Conservation (phyloP, 2,888 invertebrate genomes). For the Leptothorax acervorum region DNA sequence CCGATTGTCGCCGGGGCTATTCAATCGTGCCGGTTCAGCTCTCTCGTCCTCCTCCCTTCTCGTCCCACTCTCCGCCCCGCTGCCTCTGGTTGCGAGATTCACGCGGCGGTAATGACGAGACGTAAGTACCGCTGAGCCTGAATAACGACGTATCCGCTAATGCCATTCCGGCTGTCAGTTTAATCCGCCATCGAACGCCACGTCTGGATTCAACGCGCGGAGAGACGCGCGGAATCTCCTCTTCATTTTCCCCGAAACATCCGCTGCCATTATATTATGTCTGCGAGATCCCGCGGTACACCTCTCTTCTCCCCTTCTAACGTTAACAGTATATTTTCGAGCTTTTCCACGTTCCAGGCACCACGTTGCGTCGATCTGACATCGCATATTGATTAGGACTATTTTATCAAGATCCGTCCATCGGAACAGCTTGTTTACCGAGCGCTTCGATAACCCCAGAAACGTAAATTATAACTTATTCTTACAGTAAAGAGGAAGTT, state of each 20-base stretch:
- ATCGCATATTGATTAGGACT: neutral
- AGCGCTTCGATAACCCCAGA: neutral
- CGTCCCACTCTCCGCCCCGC: neutral
- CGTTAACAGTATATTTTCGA: conserved; percentile 22
- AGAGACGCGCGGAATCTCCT: conserved; percentile 47
- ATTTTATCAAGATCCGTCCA: neutral
- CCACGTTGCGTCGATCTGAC: neutral
- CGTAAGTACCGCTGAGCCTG: conserved; percentile 55
- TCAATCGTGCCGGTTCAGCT: conserved; percentile 36
- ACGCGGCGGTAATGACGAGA: conserved; percentile 33
- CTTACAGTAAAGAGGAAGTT: neutral
- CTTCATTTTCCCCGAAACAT: conserved; percentile 49
- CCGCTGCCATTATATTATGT: conserved; percentile 32
- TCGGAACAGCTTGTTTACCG: neutral
- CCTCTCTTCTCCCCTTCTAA: neutral
- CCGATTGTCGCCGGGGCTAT: conserved; percentile 48
- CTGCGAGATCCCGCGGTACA: conserved; percentile 9
- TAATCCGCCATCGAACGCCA: conserved; percentile 57
- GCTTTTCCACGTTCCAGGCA: neutral
- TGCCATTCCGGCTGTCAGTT: conserved; percentile 66
- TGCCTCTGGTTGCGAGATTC: conserved; percentile 32
- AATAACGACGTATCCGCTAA: conserved; percentile 60
- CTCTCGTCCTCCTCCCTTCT: neutral
- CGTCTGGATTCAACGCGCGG: conserved; percentile 51
- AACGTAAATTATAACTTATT: conserved; percentile 1